phyloP scores from a whole-genome alignment of 2,113 vertebrate species.

The Oreochromis tanganicae region DNA sequence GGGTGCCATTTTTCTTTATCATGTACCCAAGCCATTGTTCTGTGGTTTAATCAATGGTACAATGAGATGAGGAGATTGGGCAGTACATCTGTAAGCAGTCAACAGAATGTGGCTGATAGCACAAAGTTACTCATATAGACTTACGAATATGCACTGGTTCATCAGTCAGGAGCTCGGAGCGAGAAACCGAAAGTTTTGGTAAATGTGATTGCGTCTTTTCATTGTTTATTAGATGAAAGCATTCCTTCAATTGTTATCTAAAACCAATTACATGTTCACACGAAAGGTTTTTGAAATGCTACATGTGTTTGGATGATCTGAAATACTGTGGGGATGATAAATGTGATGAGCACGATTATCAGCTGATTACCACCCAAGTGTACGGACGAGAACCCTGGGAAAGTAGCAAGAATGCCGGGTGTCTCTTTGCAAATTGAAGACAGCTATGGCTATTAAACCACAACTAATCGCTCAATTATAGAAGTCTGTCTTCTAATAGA shows the following conservation, averaged over 20 bases:
- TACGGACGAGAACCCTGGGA: conserved; percentile 11
- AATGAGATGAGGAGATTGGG: neutral
- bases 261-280: conserved; percentile 32
- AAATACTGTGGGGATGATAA: neutral
- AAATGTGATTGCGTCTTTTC: conserved; percentile 14
- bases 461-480: conserved; percentile 43
- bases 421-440: conserved; percentile 29
- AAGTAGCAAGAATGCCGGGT: neutral
- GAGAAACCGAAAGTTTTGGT: neutral
- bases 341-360: neutral
- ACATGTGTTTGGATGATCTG: conserved; percentile 7
- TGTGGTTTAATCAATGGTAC: conserved; percentile 26
- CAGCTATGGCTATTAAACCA: conserved; percentile 30
- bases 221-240: conserved; percentile 42
- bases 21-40: conserved; percentile 24
- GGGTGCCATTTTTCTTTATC: conserved; percentile 15
- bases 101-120: conserved; percentile 3
- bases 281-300: neutral
- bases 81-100: conserved; percentile 60
- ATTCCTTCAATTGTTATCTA: conserved; percentile 30
- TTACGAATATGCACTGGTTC: neutral
- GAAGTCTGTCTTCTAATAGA: conserved; percentile 29
- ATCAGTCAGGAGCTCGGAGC: neutral
- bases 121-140: neutral
- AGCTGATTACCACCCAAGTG: conserved; percentile 42